Conservation (phyloP, 1,140 invertebrate genomes). For the Drosophila gunungcola region DNA sequence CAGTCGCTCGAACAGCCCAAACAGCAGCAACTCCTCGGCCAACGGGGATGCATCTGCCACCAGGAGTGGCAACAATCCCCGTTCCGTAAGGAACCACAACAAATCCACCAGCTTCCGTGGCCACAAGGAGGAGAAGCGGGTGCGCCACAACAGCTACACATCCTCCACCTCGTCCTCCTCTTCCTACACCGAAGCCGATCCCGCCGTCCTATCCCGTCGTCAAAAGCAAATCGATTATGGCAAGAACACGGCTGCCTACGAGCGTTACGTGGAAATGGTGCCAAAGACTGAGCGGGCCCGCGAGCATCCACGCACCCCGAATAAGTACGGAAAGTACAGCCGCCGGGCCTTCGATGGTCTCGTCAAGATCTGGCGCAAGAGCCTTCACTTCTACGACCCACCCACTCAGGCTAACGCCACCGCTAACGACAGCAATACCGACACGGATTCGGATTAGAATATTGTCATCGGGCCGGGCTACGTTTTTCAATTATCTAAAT, state of each 20-base stretch:
- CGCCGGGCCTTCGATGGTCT: slow-evolving; percentile 95
- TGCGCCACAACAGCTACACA: slow-evolving; percentile 71
- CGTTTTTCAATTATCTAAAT: slow-evolving; percentile 4
- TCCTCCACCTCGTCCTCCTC: slow-evolving; percentile 72
- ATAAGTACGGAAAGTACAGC: slow-evolving; percentile 94
- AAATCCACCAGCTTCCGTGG: slow-evolving; percentile 10
- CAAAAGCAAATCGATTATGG: slow-evolving; percentile 98
- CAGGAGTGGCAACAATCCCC: slow-evolving; percentile 3
- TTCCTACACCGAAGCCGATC: slow-evolving; percentile 90
- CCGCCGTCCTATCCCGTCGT: slow-evolving; percentile 89
- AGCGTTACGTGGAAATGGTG: slow-evolving; percentile 90
- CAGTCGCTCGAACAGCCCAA: slow-evolving; percentile 76
- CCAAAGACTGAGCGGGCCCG: slow-evolving; percentile 87
- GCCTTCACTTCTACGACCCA: slow-evolving; percentile 93
- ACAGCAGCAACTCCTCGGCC: slow-evolving; percentile 57
- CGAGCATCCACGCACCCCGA: slow-evolving; percentile 94
- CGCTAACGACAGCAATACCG: slow-evolving; percentile 33
- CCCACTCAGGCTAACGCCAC: slow-evolving; percentile 57
- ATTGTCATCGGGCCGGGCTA: slow-evolving; percentile 17
- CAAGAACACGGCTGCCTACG: slow-evolving; percentile 96
- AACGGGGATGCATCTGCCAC: slow-evolving; percentile 30
- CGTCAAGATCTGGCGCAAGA: slow-evolving; percentile 93
- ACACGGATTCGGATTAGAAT: slow-evolving; percentile 70
- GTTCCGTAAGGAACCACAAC: neutral
- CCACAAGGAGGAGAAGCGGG: slow-evolving; percentile 69